Conservation (phyloP, 2,888 invertebrate species). For the Archaeoteleia sp. region DNA sequence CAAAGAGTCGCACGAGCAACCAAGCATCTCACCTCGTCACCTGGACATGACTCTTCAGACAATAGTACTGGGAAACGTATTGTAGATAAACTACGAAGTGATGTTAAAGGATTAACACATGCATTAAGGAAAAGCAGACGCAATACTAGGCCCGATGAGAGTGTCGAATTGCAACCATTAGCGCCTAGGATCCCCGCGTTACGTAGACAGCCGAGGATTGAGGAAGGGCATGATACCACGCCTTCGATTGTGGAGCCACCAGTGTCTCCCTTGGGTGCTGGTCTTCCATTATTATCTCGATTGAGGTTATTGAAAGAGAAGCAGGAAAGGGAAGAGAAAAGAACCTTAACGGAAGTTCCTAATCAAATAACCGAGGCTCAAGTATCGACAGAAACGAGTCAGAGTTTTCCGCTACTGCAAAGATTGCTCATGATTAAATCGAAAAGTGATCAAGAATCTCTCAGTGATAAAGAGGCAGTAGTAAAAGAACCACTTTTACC, state of each 20-base stretch:
- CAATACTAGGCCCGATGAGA: conserved; percentile 77
- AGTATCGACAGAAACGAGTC: conserved; percentile 53
- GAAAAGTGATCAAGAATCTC: conserved; percentile 81
- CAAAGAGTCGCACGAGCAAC: conserved; percentile 73
- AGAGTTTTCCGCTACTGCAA: conserved; percentile 82
- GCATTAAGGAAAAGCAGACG: conserved; percentile 78
- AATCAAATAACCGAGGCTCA: conserved; percentile 56
- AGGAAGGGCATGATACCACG: conserved; percentile 65
- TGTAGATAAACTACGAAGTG: conserved; percentile 88
- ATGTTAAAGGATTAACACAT: conserved; percentile 84
- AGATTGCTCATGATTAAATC: conserved; percentile 85
- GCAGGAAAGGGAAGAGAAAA: conserved; percentile 79
- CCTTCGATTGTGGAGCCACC: conserved; percentile 78
- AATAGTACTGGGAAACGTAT: conserved; percentile 84
- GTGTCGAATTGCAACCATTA: conserved; percentile 82
- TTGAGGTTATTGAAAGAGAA: conserved; percentile 89
- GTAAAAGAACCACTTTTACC: conserved; percentile 66
- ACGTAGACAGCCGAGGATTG: conserved; percentile 75
- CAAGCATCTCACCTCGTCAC: conserved; percentile 81
- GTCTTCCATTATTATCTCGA: conserved; percentile 86
- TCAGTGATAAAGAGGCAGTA: conserved; percentile 59
- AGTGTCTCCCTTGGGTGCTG: conserved; percentile 87
- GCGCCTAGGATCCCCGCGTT: conserved; percentile 72
- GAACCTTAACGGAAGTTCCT: conserved; percentile 63
- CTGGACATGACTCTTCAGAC: conserved; percentile 78